Conservation (phyloP, 2,888 invertebrate species). For the Hemistola chrysoprasaria region DNA sequence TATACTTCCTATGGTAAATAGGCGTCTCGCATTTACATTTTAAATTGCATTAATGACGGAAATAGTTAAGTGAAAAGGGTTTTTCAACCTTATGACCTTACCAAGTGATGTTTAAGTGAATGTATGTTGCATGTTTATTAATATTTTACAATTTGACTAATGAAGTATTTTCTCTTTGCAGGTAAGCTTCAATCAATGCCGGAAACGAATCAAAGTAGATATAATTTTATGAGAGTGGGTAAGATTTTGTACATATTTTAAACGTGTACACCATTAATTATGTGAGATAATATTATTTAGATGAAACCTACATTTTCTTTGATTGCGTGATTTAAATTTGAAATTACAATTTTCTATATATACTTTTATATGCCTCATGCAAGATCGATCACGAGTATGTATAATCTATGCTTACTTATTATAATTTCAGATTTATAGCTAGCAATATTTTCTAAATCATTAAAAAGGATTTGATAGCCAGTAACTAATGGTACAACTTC, state of each 20-base stretch:
- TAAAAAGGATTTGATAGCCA: slow-evolving; percentile 16
- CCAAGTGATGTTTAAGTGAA: too few relatives aligned
- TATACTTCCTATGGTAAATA: too few relatives aligned
- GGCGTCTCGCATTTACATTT: slow-evolving; percentile 13
- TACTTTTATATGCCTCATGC: too few relatives aligned
- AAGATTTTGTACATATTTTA: background rate
- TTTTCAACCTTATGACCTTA: slow-evolving; percentile 18
- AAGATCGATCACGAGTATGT: too few relatives aligned
- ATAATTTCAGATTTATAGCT: slow-evolving; percentile 11
- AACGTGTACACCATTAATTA: too few relatives aligned
- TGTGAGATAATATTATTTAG: too few relatives aligned
- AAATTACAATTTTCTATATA: too few relatives aligned
- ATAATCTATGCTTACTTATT: too few relatives aligned
- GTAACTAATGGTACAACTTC: slow-evolving; percentile 13
- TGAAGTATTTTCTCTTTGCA: slow-evolving; percentile 43
- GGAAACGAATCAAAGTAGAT: slow-evolving; percentile 1
- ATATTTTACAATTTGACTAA: slow-evolving; percentile 18
- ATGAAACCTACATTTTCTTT: too few relatives aligned
- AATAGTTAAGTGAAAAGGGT: slow-evolving; percentile 9
- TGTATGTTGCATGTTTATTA: background rate
- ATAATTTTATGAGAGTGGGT: slow-evolving; percentile 3
- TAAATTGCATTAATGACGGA: slow-evolving; percentile 12
- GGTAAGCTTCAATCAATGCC: slow-evolving; percentile 39
- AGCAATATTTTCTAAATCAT: slow-evolving; percentile 10
- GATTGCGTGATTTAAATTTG: too few relatives aligned